Evolutionary conservation across 53 echinoderm and acorn worm genomes (phyloP), one percentile per base, ranked within the genome.

Genomic region (Antedon mediterranea): DNA sequence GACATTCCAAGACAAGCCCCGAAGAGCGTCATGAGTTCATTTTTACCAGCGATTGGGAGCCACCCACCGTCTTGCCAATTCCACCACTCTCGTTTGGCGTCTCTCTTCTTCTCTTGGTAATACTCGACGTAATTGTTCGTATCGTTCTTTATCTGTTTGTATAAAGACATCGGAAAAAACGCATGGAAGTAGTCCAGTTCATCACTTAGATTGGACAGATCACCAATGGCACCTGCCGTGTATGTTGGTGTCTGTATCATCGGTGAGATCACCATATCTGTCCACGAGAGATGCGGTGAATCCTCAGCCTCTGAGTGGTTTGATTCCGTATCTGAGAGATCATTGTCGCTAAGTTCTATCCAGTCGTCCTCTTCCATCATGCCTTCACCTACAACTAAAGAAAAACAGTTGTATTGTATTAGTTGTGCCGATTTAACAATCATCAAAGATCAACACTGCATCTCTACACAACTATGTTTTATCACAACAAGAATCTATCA

Each of bases 51-150:
- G 30, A 78, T 73, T 4, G 86, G 76, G 13, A 29, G 8, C 86
- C 79, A 82, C 9, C 27, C 34, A 14, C 27, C 30, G 44, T 87
- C 87, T 31, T 34, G 43, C 87, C 83, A 79, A 15, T 87, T 78
- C 81, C 85, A 81, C 85, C 85, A 85, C 6, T 77, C 81, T 8
- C 77, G 76, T 13, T 81, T 77, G 3, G 73, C 15, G 30, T 85
- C 85, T 72, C 85, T 71, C 72, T 76, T 85, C 81, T 81, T 74
- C 29, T 85, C 85, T 70, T 78, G 85, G 27, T 85, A 85, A 73
- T 77, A 85, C 79, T 85, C 81, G 23, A 78, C 85, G 32, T 73
- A 81, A 71, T 85, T 85, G 32, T 85, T 81, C 9, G 85, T 85
- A 73, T 85, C 81, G 14, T 57, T 70, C 57, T 82, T 76, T 34